phyloP scores from a whole-genome alignment of 2,888 invertebrate genomes.

The Troilus luridus region DNA sequence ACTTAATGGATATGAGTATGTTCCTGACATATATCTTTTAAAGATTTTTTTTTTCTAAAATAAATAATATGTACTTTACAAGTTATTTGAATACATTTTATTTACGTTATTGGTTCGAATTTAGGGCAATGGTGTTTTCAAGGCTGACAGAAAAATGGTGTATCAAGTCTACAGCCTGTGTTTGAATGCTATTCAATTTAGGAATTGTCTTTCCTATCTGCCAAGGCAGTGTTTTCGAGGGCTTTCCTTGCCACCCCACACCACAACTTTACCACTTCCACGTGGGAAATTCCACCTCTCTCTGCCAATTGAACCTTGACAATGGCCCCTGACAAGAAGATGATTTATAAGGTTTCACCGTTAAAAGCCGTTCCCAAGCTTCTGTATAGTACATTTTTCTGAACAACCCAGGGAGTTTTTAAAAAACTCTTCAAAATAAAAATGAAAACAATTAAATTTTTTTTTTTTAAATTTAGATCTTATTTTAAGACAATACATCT shows the following conservation, averaged over 20 bases:
- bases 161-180: neutral
- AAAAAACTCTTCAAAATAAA: too few species aligned
- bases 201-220: neutral
- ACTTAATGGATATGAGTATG: too few species aligned
- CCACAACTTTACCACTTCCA: neutral
- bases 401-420: too few species aligned
- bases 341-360: neutral
- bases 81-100: too few species aligned
- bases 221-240: neutral
- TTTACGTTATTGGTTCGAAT: too few species aligned
- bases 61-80: too few species aligned
- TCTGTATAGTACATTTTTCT: neutral
- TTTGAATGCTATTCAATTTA: neutral
- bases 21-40: too few species aligned
- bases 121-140: neutral
- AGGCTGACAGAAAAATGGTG: neutral
- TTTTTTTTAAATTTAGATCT: too few species aligned
- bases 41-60: too few species aligned
- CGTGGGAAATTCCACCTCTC: neutral
- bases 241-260: constrained; percentile 26
- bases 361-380: neutral
- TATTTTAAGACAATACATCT: too few species aligned
- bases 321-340: neutral
- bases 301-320: constrained; percentile 36
- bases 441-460: too few species aligned